A percentile compares a stretch with the other conserved stretches of the same genome.
Evolutionary conservation across 2,113 vertebrate genomes (phyloP).

Genomic region (Thamnophis sirtalis): DNA sequence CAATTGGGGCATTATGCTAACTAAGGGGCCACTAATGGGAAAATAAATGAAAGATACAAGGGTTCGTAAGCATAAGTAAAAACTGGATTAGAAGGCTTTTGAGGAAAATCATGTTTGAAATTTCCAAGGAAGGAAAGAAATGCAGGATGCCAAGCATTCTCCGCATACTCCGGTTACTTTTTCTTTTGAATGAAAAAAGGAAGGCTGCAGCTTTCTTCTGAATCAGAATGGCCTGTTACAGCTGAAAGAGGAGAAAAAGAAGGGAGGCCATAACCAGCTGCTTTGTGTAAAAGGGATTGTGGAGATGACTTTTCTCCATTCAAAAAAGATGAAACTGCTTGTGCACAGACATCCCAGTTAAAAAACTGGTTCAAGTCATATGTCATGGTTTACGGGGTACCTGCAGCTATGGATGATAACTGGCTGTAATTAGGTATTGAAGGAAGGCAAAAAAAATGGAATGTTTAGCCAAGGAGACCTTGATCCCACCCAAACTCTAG

Average conservation of each 20-base stretch:
- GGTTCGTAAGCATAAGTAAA: rapidly evolving
- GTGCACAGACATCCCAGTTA: conserved; percentile 78
- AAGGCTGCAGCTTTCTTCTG: not conserved
- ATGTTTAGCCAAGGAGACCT: not conserved
- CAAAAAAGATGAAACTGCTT: conserved; percentile 75
- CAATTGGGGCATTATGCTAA: not conserved
- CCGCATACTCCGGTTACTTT: rapidly evolving
- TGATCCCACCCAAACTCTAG: not conserved
- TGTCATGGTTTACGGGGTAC: conserved; percentile 80
- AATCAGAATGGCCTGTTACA: not conserved
- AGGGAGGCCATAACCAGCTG: not conserved
- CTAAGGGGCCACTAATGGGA: not conserved
- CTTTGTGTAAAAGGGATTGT: conserved; percentile 70
- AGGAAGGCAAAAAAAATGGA: conserved; percentile 68
- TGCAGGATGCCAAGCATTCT: not conserved
- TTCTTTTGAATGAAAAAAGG: not conserved
- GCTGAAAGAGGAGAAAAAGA: not conserved
- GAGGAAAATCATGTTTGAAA: rapidly evolving
- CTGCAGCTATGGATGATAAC: conserved; percentile 82
- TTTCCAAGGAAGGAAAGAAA: not conserved
- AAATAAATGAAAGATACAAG: not conserved
- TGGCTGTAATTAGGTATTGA: conserved; percentile 89
- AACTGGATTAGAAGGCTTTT: rapidly evolving
- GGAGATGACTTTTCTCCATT: conserved; percentile 82
- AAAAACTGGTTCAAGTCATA: conserved; percentile 79